Conservation (phyloP, 2,797 vertebrate species). For the Hylomyscus alleni region DNA sequence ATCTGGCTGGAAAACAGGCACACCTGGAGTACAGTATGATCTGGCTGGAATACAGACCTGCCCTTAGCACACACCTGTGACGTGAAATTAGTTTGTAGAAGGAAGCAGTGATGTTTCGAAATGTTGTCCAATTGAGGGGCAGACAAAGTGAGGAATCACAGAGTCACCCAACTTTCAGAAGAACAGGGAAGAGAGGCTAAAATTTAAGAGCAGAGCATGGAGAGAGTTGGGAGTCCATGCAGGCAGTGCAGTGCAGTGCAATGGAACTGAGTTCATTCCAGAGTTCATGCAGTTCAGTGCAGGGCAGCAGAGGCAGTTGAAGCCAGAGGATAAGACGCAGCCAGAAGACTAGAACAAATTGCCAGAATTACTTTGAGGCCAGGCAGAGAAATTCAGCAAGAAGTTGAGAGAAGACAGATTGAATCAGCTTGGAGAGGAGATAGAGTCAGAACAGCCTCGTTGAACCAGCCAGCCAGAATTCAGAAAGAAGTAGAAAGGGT, state of each 20-base stretch:
- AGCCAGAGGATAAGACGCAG: background rate
- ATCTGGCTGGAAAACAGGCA: background rate
- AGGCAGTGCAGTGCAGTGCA: background rate
- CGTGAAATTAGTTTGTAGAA: background rate
- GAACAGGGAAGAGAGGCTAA: background rate
- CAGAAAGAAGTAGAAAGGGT: background rate
- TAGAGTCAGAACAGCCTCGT: background rate
- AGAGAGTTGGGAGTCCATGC: background rate
- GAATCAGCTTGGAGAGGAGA: background rate
- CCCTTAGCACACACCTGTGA: background rate
- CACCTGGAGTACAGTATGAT: background rate
- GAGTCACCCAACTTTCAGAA: background rate
- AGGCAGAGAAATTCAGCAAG: background rate
- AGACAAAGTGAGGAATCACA: background rate
- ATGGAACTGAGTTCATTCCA: background rate
- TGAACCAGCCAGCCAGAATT: background rate
- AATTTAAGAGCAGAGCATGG: background rate
- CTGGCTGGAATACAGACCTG: background rate
- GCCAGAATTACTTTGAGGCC: background rate
- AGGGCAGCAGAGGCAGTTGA: background rate
- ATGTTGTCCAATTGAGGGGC: background rate
- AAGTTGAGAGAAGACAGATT: background rate
- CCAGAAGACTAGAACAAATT: background rate
- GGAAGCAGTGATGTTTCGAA: background rate
- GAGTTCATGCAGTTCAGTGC: background rate